Evolutionary conservation across 2,888 invertebrate genomes (phyloP), one percentile per base, ranked within the genome.

Genomic region (Chymomyza caudatula): DNA sequence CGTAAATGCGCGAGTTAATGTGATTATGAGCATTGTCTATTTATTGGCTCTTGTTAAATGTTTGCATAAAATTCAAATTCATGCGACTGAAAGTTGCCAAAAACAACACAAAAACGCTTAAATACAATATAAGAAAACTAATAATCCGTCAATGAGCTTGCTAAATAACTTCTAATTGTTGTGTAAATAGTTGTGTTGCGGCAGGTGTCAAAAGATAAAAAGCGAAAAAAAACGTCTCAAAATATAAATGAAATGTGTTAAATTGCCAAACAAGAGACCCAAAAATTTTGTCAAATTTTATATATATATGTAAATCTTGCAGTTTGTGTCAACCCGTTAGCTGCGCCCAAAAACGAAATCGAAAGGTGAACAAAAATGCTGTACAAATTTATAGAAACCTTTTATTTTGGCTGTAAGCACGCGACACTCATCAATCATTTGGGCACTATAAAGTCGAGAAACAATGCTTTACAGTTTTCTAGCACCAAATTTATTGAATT

Each of bases 121-220:
- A 59, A 59, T 37, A 56, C 19, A 37, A 19, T 56, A n/a, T 17
- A 19, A 11, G n/a, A 47, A 6, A 59, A 69, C 25, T 58, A 47
- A 58, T 58, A 58, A 77, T 66, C 63, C 76, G 60, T 85, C 81
- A 80, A 80, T 72, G 73, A 72, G 71, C 69, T 73, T 60, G 62
- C 76, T 62, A 85, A 82, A 80, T 68, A 73, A 73, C 78, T 85
- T 80, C 81, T 85, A 82, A 82, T 82, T 85, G 85, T 73, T 85
- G 68, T 63, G 66, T 78, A 82, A 82, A 82, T 77, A 82, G 71
- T 29, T 49, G 49, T 2, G 3, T 23, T 20, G 3, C 17, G 20
- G 51, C 51, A 51, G 49, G 51, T 51, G 51, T 13, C 23, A 51
- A 19, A 43, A 59, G 23, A 17, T 22, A 59, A 19, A 49, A 29